Conservation (phyloP, 2,797 vertebrate genomes). For the Acrossocheilus wenchowensis region DNA sequence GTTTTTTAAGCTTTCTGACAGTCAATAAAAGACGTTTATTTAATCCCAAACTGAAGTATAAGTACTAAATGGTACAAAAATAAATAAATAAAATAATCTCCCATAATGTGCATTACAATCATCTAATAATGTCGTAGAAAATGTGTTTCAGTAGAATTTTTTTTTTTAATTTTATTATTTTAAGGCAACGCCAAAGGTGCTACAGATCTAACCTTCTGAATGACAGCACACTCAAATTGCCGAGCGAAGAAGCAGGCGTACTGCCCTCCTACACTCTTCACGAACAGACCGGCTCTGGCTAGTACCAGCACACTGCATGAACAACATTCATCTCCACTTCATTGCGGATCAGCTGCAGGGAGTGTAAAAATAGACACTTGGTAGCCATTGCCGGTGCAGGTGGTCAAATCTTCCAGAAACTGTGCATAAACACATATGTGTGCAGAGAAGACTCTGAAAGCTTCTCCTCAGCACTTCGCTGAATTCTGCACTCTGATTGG, state of each 20-base stretch:
- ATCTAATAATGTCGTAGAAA: not conserved
- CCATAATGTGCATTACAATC: not conserved
- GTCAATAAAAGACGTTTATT: not conserved
- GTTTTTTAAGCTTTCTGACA: not conserved
- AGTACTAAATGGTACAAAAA: not conserved
- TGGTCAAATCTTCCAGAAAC: slow-evolving; percentile 47
- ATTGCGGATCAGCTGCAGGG: slow-evolving; percentile 24
- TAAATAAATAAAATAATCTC: not conserved
- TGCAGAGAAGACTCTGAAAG: slow-evolving; percentile 32
- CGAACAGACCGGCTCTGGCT: slow-evolving; percentile 24
- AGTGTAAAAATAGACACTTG: slow-evolving; percentile 52
- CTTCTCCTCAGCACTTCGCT: slow-evolving; percentile 35
- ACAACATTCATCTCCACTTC: slow-evolving; percentile 35
- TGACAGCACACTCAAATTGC: slow-evolving; percentile 11
- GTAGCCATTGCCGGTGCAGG: slow-evolving; percentile 45
- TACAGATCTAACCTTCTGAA: not conserved
- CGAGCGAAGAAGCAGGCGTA: not conserved
- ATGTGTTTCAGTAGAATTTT: not conserved
- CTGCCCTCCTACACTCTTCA: slow-evolving; percentile 30
- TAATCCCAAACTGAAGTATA: not conserved
- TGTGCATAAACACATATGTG: slow-evolving; percentile 42
- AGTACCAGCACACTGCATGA: slow-evolving; percentile 29
- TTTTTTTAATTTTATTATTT: not conserved
- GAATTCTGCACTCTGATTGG: slow-evolving; percentile 45
- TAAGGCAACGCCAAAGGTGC: not conserved